phyloP scores from a whole-genome alignment of 2,888 invertebrate genomes.

The Phoenoteleia sp. region DNA sequence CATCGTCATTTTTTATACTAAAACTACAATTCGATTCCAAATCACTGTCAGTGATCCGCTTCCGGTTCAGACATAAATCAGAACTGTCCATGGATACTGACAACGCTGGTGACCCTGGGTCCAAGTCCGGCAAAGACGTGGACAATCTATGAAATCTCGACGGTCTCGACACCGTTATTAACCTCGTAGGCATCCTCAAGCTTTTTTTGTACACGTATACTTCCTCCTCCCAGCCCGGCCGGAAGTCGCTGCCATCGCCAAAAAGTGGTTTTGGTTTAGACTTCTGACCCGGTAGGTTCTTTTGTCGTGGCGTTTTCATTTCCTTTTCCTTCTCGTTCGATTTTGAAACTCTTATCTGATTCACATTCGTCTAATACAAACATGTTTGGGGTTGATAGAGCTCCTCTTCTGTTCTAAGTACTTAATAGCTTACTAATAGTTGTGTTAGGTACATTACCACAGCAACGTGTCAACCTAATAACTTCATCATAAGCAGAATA shows the following conservation, averaged over 20 bases:
- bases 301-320: slow-evolving; percentile 75
- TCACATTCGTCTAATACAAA: slow-evolving; percentile 16
- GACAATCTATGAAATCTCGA: slow-evolving; percentile 91
- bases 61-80: slow-evolving; percentile 82
- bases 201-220: slow-evolving; percentile 94
- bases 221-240: slow-evolving; percentile 95
- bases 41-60: slow-evolving; percentile 88
- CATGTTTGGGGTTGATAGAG: slow-evolving; percentile 24
- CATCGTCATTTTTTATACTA: slow-evolving; percentile 89
- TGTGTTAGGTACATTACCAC: slow-evolving; percentile 61
- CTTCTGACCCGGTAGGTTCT: slow-evolving; percentile 73
- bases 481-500: slow-evolving; percentile 9
- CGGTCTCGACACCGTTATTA: slow-evolving; percentile 93
- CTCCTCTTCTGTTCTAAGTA: slow-evolving; percentile 57
- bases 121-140: slow-evolving; percentile 93
- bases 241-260: slow-evolving; percentile 91
- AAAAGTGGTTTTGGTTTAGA: slow-evolving; percentile 88
- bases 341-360: too few relatives aligned
- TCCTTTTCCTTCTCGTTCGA: slow-evolving; percentile 83
- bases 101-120: slow-evolving; percentile 91
- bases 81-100: slow-evolving; percentile 89
- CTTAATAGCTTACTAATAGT: slow-evolving; percentile 64
- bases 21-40: slow-evolving; percentile 91
- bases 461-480: slow-evolving; percentile 63
- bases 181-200: slow-evolving; percentile 92